Base-by-base conservation (phyloP, 2,797 vertebrate species). In the Sciurus vulgaris region DNA sequence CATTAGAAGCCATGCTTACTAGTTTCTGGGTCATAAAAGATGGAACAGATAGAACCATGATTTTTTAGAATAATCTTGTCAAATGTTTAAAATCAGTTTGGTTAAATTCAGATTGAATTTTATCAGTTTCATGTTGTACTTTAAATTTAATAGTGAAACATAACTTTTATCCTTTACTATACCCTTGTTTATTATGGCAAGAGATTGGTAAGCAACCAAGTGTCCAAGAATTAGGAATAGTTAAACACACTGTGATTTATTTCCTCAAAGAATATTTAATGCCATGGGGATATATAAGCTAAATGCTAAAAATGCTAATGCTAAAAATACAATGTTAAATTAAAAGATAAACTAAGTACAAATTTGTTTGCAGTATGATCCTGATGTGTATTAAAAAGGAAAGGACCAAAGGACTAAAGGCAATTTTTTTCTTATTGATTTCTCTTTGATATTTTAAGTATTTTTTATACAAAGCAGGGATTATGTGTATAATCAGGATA, bases 51-150 rank as follows among this genome's bases (percentile, higher is more conserved):
- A 87, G 61, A 72, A 28, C 15, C 20, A 67, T 44, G 77, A 38
- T 88, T 76, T 95, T 47, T 70, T 94, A 59, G 44, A 49, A 70
- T 63, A 74, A 49, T 77, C 63, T 94, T 69, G 49, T n/a, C 90
- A 51, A 69, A 38, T 51, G 10, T 54, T 41, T 82, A 82, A 94
- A 69, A 94, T 54, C 41, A 92, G 76, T 67, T 56, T 41, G 49
- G 41, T 74, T 82, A n/a, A 81, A 88, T 85, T 93, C 56, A 78
- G 41, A 65, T 83, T 65, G 41, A 89, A 35, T 70, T 73, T 35
- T 63, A 20, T 56, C 9, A 2, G 10, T 67, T 77, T 20, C 51
- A n/a, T 54, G 41, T 81, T 69, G 10, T 51, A 24, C 35, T 93
- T 95, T 85, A 91, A 86, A 73, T 67, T 89, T 92, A 77, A 74